These are phyloP conservation scores for Callocephalon fimbriatum DNA, from an alignment of 2,113 vertebrate species.

Conservation along the genomic window DNA sequence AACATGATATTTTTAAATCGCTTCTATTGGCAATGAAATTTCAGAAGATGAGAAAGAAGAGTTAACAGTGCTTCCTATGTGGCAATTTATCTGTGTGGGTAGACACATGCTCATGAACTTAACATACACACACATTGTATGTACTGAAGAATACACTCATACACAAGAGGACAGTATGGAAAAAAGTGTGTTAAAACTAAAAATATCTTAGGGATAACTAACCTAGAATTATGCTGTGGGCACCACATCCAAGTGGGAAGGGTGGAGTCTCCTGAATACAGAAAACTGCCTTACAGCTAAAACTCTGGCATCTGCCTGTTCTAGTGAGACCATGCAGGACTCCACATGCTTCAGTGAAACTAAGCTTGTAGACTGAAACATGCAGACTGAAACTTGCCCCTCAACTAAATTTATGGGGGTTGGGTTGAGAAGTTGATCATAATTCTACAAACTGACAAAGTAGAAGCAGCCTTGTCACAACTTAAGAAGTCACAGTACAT, in stretches of 20 bases:
- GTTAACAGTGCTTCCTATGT: not conserved
- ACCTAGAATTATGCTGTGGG: constrained; percentile 29
- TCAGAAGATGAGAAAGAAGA: not conserved
- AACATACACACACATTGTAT: fast-evolving
- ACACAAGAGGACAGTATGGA: not conserved
- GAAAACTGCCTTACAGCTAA: constrained; percentile 43
- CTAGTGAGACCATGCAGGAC: not conserved
- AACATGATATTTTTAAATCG: not conserved
- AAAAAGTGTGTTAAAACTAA: not conserved
- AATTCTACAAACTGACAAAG: constrained; percentile 41
- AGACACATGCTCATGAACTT: not conserved
- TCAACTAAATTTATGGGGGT: constrained; percentile 43
- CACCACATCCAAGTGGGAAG: not conserved
- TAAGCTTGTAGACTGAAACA: not conserved
- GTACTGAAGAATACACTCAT: fast-evolving
- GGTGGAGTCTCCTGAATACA: not conserved
- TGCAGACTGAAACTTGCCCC: constrained; percentile 22
- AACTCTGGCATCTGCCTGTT: constrained; percentile 9
- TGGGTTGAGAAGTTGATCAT: constrained; percentile 27
- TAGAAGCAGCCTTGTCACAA: constrained; percentile 42
- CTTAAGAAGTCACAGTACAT: constrained; percentile 35
- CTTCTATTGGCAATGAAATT: not conserved
- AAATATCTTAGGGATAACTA: not conserved
- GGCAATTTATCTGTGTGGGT: not conserved
- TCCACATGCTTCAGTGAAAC: constrained; percentile 6